phyloP scores from a whole-genome alignment of 2,113 vertebrate genomes.

The Cynoglossus semilaevis region DNA sequence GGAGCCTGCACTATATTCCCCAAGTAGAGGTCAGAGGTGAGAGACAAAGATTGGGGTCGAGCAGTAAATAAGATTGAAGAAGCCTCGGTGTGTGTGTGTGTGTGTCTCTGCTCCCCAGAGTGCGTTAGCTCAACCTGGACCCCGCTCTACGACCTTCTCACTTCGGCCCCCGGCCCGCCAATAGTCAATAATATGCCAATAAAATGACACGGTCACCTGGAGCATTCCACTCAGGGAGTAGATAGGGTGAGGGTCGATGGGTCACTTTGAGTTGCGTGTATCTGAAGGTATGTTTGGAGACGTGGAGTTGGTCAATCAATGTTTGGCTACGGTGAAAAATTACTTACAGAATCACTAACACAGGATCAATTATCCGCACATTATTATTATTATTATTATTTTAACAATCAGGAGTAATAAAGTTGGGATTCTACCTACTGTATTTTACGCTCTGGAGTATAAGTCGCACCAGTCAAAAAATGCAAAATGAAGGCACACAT shows the following conservation, averaged over 20 bases:
- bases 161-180: slow-evolving; percentile 25
- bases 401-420: too few species aligned
- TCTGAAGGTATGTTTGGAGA: too few species aligned
- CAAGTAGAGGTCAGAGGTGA: slow-evolving; percentile 50
- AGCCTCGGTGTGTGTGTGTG: slow-evolving; percentile 30
- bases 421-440: too few species aligned
- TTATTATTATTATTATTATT: too few species aligned
- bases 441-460: too few species aligned
- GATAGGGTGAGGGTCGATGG: background rate
- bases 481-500: too few species aligned
- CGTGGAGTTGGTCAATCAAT: too few species aligned
- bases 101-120: slow-evolving; percentile 28
- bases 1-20: slow-evolving; percentile 37
- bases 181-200: slow-evolving; percentile 61
- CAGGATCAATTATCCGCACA: too few species aligned
- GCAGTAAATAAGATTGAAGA: slow-evolving; percentile 62
- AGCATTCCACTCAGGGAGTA: slow-evolving; percentile 29
- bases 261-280: too few species aligned
- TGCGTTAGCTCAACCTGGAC: slow-evolving; percentile 34
- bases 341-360: too few species aligned
- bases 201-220: slow-evolving; percentile 45
- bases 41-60: slow-evolving; percentile 39
- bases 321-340: too few species aligned
- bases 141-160: slow-evolving; percentile 48
- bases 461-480: too few species aligned